Percentiles rank a stretch among this genome's conserved stretches.
Evolutionary conservation across 2,888 invertebrate species (phyloP).

Genomic region (Spodoptera picta): DNA sequence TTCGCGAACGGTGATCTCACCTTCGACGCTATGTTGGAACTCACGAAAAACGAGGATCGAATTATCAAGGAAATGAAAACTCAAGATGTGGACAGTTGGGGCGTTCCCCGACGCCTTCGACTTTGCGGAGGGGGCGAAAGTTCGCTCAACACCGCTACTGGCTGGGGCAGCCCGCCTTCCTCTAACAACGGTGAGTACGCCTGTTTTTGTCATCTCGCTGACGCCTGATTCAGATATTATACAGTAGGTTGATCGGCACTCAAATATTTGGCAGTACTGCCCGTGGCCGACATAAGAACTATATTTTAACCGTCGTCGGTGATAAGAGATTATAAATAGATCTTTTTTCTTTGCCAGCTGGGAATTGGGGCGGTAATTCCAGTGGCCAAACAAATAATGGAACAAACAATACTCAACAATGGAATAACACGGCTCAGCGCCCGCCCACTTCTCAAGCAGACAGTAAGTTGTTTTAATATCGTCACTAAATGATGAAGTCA

Average conservation of each 20-base stretch:
- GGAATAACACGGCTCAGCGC: conserved; percentile 85
- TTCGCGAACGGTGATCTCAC: conserved; percentile 87
- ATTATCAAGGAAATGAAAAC: conserved; percentile 70
- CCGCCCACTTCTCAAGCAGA: conserved; percentile 87
- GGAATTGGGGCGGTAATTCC: conserved; percentile 85
- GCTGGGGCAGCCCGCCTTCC: conserved; percentile 93
- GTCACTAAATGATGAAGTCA: conserved; percentile 59
- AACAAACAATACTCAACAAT: conserved; percentile 85
- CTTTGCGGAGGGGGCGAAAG: conserved; percentile 94
- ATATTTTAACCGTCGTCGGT: conserved; percentile 49
- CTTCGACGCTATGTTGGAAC: conserved; percentile 82
- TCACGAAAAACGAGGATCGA: conserved; percentile 74
- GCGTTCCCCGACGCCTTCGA: conserved; percentile 89
- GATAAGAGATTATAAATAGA: conserved; percentile 52
- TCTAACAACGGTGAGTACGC: conserved; percentile 87
- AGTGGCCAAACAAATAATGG: conserved; percentile 83
- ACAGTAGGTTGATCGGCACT: conserved; percentile 31
- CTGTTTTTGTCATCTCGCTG: conserved; percentile 25
- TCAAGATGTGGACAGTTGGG: conserved; percentile 85
- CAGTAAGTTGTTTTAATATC: conserved; percentile 76
- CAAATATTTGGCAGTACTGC: conserved; percentile 45
- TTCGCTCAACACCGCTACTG: conserved; percentile 93
- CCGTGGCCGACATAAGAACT: conserved; percentile 39
- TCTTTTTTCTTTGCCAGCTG: conserved; percentile 75
- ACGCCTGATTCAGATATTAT: conserved; percentile 20